Percentiles rank a stretch among this genome's conserved stretches.
These are phyloP conservation scores for Plotosus lineatus DNA, from an alignment of 2,113 vertebrate species.

Conservation along the genomic window DNA sequence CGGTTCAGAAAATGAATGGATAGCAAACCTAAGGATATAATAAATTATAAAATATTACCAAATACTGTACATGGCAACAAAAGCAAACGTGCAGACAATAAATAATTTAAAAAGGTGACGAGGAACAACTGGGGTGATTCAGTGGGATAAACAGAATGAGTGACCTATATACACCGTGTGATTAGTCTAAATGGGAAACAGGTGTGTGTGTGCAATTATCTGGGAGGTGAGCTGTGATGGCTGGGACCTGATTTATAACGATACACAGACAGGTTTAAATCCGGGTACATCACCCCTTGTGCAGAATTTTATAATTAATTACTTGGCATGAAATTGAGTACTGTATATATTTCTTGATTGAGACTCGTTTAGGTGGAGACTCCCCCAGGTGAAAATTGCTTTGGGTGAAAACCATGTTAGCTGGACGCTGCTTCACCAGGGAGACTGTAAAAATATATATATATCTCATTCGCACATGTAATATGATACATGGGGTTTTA, in stretches of 20 bases:
- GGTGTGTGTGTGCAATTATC: not conserved
- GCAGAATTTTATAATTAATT: not conserved
- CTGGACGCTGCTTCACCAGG: too few relatives aligned
- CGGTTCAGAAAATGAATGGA: not conserved
- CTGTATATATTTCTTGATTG: too few relatives aligned
- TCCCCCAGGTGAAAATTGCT: too few relatives aligned
- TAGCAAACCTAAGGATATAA: not conserved
- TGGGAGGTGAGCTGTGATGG: not conserved
- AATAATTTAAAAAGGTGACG: not conserved
- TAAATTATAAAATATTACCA: not conserved
- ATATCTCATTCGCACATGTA: too few relatives aligned
- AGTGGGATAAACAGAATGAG: not conserved
- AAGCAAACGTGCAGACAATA: not conserved
- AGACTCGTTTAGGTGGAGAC: too few relatives aligned
- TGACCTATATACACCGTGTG: not conserved
- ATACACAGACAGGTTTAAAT: not conserved
- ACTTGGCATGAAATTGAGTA: not conserved
- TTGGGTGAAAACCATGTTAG: too few relatives aligned
- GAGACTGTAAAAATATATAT: too few relatives aligned
- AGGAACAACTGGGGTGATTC: not conserved
- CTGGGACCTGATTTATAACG: not conserved
- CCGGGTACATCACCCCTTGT: not conserved
- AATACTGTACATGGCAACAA: not conserved
- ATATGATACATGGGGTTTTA: too few relatives aligned
- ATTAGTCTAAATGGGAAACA: not conserved